These are phyloP conservation scores for Ectobius pallidus DNA, from an alignment of 2,888 invertebrate species.

Conservation along the genomic window DNA sequence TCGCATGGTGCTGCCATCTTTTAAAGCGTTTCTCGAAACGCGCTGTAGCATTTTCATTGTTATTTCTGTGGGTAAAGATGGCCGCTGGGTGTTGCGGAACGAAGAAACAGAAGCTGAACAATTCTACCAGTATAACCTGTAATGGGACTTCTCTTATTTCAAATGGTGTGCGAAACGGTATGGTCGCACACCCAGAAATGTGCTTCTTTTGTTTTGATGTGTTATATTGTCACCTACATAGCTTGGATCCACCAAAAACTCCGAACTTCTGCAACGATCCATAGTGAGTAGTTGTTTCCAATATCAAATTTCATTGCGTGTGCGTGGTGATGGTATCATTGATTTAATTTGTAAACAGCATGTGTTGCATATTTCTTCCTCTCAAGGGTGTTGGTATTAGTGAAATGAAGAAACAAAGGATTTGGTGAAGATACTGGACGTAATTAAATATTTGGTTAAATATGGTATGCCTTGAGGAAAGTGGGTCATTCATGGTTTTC, in stretches of 20 bases:
- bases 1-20: slow-evolving; percentile 20
- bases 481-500: slow-evolving; percentile 6
- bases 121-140: slow-evolving; percentile 62
- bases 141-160: slow-evolving; percentile 61
- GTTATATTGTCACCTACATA: slow-evolving; percentile 91
- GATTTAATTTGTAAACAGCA: neutral
- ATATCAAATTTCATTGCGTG: slow-evolving; percentile 27
- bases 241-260: slow-evolving; percentile 87
- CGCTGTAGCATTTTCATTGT: slow-evolving; percentile 31
- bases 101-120: slow-evolving; percentile 90
- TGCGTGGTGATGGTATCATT: neutral
- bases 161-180: slow-evolving; percentile 59
- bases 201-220: slow-evolving; percentile 99
- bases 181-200: slow-evolving; percentile 92
- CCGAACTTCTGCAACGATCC: slow-evolving; percentile 94
- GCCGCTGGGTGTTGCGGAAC: slow-evolving; percentile 91
- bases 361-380: neutral
- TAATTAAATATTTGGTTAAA: neutral
- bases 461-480: slow-evolving; percentile 10
- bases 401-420: neutral
- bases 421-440: neutral
- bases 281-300: slow-evolving; percentile 72
- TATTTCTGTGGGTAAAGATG: slow-evolving; percentile 58
- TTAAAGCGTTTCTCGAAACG: slow-evolving; percentile 2
- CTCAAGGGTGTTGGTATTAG: neutral